Evolutionary conservation across 2,113 vertebrate genomes (phyloP).

Genomic region (Phaethornis superciliosus): DNA sequence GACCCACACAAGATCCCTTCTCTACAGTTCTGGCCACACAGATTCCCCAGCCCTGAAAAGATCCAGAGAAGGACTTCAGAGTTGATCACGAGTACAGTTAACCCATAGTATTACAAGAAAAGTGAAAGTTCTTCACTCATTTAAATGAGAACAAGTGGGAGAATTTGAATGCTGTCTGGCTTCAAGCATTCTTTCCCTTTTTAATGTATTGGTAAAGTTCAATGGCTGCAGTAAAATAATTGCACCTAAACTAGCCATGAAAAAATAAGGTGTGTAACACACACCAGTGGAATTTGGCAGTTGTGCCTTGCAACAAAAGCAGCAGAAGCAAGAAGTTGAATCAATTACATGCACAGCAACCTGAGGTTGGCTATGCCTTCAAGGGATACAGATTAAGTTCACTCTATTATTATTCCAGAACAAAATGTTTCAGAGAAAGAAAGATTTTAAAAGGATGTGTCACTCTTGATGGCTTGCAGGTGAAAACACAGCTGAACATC

Average conservation of each 20-base stretch:
- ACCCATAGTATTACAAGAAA: background rate
- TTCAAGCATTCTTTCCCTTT: background rate
- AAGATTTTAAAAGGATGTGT: background rate
- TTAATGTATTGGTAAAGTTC: background rate
- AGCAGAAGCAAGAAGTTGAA: background rate
- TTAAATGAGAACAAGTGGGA: background rate
- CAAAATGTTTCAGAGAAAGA: background rate
- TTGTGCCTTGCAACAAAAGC: rapidly evolving
- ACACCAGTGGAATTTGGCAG: no score
- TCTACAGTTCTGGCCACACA: background rate
- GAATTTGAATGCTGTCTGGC: background rate
- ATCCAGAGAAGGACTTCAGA: background rate
- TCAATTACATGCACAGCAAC: background rate
- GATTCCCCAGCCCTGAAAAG: background rate
- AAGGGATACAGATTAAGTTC: background rate
- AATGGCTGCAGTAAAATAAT: background rate
- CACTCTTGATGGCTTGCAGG: background rate
- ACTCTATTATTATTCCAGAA: background rate
- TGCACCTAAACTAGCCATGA: background rate
- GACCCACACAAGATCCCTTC: background rate
- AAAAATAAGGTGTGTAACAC: background rate
- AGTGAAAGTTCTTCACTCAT: background rate
- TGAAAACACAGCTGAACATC: background rate
- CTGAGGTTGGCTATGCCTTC: background rate
- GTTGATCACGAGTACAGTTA: background rate